phyloP scores from a whole-genome alignment of 2,113 vertebrate genomes.

The Lontra canadensis region DNA sequence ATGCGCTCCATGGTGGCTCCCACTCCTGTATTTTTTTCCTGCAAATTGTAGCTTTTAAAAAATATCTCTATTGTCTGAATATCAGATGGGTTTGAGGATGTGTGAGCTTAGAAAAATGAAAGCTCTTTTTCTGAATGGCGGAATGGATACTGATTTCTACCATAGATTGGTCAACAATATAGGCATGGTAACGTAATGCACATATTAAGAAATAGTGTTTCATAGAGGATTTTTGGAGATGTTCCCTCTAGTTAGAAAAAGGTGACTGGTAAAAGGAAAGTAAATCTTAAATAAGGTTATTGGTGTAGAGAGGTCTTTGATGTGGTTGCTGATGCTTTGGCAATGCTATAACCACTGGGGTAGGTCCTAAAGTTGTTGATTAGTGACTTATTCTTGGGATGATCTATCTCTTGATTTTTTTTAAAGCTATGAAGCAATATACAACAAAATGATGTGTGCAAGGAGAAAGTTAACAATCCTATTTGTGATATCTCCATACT shows the following conservation, averaged over 20 bases:
- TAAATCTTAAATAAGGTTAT: background rate
- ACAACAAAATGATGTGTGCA: background rate
- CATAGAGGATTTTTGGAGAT: background rate
- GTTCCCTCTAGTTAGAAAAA: background rate
- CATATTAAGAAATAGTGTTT: background rate
- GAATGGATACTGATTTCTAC: background rate
- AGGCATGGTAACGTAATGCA: background rate
- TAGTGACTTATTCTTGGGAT: background rate
- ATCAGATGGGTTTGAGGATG: background rate
- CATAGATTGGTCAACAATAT: background rate
- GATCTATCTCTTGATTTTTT: background rate
- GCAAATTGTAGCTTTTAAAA: background rate
- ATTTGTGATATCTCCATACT: background rate
- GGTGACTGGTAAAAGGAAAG: background rate
- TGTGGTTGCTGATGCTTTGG: background rate
- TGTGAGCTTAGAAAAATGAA: background rate
- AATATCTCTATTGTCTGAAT: background rate
- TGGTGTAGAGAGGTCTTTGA: background rate
- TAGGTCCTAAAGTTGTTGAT: background rate
- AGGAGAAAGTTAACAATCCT: background rate
- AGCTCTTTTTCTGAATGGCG: background rate
- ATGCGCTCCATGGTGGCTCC: background rate
- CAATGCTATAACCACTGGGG: background rate
- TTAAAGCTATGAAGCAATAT: background rate
- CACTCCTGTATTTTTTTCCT: background rate